Conservation (phyloP, 2,113 vertebrate species). For the Turnix velox region DNA sequence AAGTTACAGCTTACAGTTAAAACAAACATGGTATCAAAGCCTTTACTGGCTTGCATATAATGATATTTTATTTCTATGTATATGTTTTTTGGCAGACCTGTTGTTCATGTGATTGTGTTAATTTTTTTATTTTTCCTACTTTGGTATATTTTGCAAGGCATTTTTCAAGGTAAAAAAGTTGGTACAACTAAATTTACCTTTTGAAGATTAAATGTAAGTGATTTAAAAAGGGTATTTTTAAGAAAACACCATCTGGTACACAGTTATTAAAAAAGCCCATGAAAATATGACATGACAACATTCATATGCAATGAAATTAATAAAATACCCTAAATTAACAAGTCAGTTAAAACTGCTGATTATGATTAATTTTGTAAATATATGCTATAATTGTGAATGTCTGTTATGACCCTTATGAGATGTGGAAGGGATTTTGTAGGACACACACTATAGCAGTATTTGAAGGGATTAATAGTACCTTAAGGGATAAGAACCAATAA, state of each 20-base stretch:
- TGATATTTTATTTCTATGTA: no score
- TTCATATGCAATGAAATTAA: slow-evolving; percentile 16
- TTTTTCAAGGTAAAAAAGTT: slow-evolving; percentile 17
- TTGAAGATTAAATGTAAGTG: slow-evolving; percentile 5
- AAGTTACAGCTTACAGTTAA: not conserved
- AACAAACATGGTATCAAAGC: not conserved
- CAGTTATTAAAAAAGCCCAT: slow-evolving; percentile 5
- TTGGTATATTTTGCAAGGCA: not conserved
- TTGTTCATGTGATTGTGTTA: not conserved
- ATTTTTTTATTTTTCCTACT: not conserved
- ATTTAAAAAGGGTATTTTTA: slow-evolving; percentile 1
- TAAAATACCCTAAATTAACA: slow-evolving; percentile 4
- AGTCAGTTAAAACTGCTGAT: not conserved
- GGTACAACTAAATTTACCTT: slow-evolving; percentile 5
- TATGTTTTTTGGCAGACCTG: not conserved
- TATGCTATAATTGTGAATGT: not conserved
- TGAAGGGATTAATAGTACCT: slow-evolving; percentile 2
- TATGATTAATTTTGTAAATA: slow-evolving; percentile 22
- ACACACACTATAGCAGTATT: not conserved
- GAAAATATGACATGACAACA: not conserved
- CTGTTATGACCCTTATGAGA: not conserved
- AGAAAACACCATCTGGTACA: not conserved
- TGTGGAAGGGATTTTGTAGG: not conserved
- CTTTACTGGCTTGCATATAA: not conserved
- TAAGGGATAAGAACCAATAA: not conserved